Percentiles rank a stretch among this genome's conserved stretches.
Conservation (phyloP, 1,140 invertebrate genomes). For the Trichonephila inaurata region DNA sequence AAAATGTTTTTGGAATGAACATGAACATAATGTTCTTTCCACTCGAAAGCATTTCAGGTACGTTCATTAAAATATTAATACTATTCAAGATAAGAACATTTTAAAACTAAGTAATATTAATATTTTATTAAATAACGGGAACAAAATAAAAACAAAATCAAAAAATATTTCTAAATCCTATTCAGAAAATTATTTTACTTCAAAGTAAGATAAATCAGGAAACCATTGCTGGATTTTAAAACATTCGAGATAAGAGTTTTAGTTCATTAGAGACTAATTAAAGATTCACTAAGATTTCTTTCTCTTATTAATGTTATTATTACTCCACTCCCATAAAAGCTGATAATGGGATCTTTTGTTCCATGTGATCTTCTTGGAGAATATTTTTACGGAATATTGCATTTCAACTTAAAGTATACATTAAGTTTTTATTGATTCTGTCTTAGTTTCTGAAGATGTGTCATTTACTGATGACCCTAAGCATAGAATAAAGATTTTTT, state of each 20-base stretch:
- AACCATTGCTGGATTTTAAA: background rate
- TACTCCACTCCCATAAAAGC: background rate
- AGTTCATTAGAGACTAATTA: conserved; percentile 25
- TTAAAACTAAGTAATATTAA: too few relatives aligned
- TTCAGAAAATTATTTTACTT: background rate
- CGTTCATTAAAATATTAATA: too few relatives aligned
- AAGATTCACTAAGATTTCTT: background rate
- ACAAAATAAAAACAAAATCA: too few relatives aligned
- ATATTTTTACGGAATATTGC: background rate
- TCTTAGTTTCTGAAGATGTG: conserved; percentile 7
- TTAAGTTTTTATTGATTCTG: background rate
- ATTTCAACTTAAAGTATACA: background rate
- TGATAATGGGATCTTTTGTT: background rate
- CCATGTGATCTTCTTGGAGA: background rate
- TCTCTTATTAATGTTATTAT: background rate
- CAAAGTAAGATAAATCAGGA: background rate
- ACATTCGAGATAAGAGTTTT: background rate
- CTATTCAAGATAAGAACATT: too few relatives aligned
- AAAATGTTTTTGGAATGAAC: too few relatives aligned
- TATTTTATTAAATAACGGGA: too few relatives aligned
- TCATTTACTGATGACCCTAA: background rate
- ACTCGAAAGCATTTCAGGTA: too few relatives aligned
- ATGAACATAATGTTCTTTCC: too few relatives aligned
- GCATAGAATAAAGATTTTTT: background rate
- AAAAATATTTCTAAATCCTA: too few relatives aligned